A percentile compares a stretch with the other conserved stretches of the same genome.
Conservation (phyloP, 2,113 vertebrate genomes). For the Rhinoptilus africanus region DNA sequence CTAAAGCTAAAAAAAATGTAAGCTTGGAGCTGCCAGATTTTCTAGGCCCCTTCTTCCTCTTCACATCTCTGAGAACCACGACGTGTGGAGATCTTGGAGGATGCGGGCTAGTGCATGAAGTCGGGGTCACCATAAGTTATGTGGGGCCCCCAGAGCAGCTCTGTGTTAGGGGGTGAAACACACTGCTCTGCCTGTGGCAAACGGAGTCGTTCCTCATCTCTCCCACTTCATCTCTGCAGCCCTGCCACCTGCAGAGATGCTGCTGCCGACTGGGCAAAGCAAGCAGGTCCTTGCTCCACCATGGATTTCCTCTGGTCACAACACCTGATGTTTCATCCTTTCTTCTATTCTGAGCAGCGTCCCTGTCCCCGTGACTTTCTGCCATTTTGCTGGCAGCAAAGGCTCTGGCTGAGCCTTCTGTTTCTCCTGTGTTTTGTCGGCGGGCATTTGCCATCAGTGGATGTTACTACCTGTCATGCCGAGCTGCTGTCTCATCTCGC, state of each 20-base stretch:
- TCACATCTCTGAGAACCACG: background rate
- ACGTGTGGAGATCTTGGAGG: background rate
- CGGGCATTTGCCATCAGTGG: background rate
- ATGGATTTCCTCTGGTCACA: background rate
- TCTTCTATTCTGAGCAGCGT: background rate
- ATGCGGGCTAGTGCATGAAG: background rate
- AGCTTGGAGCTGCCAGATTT: background rate
- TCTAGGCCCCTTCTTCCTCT: background rate
- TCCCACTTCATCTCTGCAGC: background rate
- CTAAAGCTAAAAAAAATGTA: background rate
- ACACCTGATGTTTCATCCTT: background rate
- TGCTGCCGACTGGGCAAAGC: background rate
- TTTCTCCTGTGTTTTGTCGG: background rate
- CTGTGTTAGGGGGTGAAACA: rapidly evolving
- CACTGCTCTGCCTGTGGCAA: background rate
- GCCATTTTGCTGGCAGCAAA: rapidly evolving
- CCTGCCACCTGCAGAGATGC: background rate
- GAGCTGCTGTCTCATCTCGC: background rate
- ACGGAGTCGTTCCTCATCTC: rapidly evolving
- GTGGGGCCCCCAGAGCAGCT: rapidly evolving
- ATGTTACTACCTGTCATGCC: background rate
- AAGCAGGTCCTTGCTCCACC: background rate
- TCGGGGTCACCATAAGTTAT: background rate
- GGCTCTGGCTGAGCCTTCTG: background rate
- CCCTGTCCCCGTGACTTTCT: background rate